Evolutionary conservation across 2,113 vertebrate genomes (phyloP), one percentile per base, ranked within the genome.

Genomic region (Ia io): DNA sequence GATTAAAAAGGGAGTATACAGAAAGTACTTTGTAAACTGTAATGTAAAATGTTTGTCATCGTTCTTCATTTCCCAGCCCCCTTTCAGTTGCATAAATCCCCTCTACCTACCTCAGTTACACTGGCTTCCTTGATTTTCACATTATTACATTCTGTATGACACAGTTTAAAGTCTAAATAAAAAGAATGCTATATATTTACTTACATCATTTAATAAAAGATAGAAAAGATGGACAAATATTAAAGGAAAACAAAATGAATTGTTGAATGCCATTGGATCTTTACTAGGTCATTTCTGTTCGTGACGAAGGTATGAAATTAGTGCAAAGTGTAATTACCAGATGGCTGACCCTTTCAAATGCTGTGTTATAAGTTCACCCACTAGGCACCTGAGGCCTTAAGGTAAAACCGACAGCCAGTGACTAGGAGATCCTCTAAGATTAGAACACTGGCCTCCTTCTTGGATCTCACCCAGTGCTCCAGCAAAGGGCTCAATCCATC

Each of bases 161-260:
- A 90, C 0, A 70, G 51, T 40, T 92, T 85, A 76, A 76, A 61
- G 90, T 73, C 56, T 56, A 70, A 73, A 89, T 83, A n/a, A 73
- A 77, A 93, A 88, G 5, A 53, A 49, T 32, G 13, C 70, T 22
- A 22, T 56, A 40, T 35, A 84, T 40, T 12, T 59, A 51, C 79
- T 82, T 49, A 7, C 3, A 7, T 92, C 32, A 61, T 25, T 90
- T 67, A 91, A 30, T 28, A 80, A 83, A 28, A 87, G 22, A 47
- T 42, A 93, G 85, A 35, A 95, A 84, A 84, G 65, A 93, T 51
- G 20, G 37, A 40, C 35, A 56, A 69, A 74, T 70, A 65, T 44
- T 32, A 70, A 63, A 92, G n/a, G 47, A 90, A 83, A 92, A 86
- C 22, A 82, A 88, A 90, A 77, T 77, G 20, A 77, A 90, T 4